Conservation (phyloP, 2,888 invertebrate genomes). For the Alviniconcha strummeri region DNA sequence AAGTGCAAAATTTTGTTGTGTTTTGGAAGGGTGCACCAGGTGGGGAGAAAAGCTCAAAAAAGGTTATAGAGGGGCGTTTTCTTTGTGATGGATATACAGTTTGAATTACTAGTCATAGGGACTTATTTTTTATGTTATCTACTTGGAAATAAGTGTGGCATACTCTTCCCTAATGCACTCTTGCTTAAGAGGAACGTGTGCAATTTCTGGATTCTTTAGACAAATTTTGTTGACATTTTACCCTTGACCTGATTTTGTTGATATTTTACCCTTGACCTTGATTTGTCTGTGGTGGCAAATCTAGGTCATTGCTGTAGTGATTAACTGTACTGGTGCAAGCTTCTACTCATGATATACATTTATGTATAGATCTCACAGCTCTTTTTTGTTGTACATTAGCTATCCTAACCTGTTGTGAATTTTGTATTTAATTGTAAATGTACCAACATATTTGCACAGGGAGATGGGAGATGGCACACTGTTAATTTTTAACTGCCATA, state of each 20-base stretch:
- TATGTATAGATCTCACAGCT: constrained; percentile 20
- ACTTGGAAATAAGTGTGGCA: not conserved
- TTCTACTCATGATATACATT: not conserved
- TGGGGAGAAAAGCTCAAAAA: no score
- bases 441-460: no score
- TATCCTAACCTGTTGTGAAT: no score
- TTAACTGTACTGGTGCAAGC: not conserved
- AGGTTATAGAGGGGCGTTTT: no score
- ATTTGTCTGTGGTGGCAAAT: not conserved
- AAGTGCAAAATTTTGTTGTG: no score
- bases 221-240: not conserved
- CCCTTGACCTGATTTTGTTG: not conserved
- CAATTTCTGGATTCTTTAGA: constrained; percentile 1
- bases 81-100: no score
- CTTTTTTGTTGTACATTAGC: constrained; percentile 5
- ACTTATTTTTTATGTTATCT: no score
- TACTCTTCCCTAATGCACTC: not conserved
- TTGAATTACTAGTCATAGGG: no score
- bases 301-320: not conserved
- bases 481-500: no score
- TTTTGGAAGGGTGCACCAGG: no score
- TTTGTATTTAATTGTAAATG: no score
- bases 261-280: not conserved
- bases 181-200: constrained; percentile 22
- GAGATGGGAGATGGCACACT: no score